Evolutionary conservation across 1,140 invertebrate species (phyloP), one percentile per base, ranked within the genome.

Genomic region (Drosophila pseudoananassae): DNA sequence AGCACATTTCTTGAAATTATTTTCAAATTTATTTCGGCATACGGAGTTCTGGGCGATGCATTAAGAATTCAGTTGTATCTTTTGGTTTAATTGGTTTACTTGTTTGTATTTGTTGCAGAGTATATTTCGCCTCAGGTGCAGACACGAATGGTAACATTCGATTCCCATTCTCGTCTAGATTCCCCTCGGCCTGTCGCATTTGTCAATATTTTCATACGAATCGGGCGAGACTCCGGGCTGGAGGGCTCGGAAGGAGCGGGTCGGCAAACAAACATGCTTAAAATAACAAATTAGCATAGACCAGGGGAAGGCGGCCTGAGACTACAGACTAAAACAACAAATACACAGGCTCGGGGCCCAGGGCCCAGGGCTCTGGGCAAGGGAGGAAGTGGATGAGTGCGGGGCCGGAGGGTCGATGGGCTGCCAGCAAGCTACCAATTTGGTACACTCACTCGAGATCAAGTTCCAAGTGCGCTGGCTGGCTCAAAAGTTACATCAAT

Each of bases 241-340:
- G 36, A 36, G 36, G 40, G 17, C 20, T 46, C 10, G 25, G 38
- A 40, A 50, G 55, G 50, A 57, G 47, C 29, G 55, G 36, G 46
- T 70, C 33, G 68, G 78, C 76, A 88, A 88, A 83, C 83, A 88
- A 88, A 89, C 83, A 88, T 89, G 83, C 71, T 88, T 89, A 88
- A 88, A 88, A 83, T 88, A 88, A 88, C 84, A 88, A 88, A 88
- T 88, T 88, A 89, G 84, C 83, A 88, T 88, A 88, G 84, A 76
- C 75, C 47, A 53, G 56, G 58, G 75, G 69, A 49, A 10, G 38
- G 43, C 31, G 46, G 50, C 14, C 20, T 36, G 49, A 52, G 51
- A 50, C 56, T 53, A 57, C 33, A 58, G 49, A 61, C 73, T 71
- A 76, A 55, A 76, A 79, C 76, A 66, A 74, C 82, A 74, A 69